Base-by-base conservation (phyloP, 2,113 vertebrate species). In the Illadopsis cleaveri region DNA sequence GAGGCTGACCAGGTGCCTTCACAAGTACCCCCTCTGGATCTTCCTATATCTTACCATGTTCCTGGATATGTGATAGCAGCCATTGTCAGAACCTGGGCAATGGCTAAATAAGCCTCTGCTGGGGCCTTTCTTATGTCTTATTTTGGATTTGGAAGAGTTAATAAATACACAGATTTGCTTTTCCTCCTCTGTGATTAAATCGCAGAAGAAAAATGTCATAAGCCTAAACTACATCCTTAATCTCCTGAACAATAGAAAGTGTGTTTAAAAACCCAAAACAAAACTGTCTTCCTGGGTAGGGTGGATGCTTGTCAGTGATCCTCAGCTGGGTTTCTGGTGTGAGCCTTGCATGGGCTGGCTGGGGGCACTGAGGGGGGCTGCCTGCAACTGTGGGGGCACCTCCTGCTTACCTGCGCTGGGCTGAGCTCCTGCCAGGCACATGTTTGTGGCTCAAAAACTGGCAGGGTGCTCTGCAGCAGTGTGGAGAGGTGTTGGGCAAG, bases 361-460 rank as follows among this genome's bases (percentile, higher is more conserved):
- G 1, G 44, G 35, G 23, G 8, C 35, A 47, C 61, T 0, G 0
- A 82, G 35, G 27, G 27, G 40, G 33, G 24, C 64, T 8, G 7
- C 33, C 33, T 1, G 0, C 0, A 0, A 13, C 64, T 73, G 35
- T 0, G 0, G 27, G 20, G 30, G 1, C 58, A 48, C 42, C 71
- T 73, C 47, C 37, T 71, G 51, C 40, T 71, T n/a, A 11, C n/a
- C 77, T 90, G 81, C 38, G 42, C 64, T 93, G 84, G 42, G 23
- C 5, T 80, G 18, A 23, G 76, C 9, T 88, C 79, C 54, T 69
- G 47, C 48, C 72, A 61, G 56, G 15, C 45, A 53, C 56, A 16
- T 27, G 6, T 20, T 23, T 35, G 50, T 23, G 30, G 11, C 64
- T 40, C 20, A 4, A 61, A 89, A 85, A 24, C 33, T 5, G 38